Evolutionary conservation across 2,797 vertebrate species (phyloP), one percentile per base, ranked within the genome.

Genomic region (Hypotaenidia philippensis): DNA sequence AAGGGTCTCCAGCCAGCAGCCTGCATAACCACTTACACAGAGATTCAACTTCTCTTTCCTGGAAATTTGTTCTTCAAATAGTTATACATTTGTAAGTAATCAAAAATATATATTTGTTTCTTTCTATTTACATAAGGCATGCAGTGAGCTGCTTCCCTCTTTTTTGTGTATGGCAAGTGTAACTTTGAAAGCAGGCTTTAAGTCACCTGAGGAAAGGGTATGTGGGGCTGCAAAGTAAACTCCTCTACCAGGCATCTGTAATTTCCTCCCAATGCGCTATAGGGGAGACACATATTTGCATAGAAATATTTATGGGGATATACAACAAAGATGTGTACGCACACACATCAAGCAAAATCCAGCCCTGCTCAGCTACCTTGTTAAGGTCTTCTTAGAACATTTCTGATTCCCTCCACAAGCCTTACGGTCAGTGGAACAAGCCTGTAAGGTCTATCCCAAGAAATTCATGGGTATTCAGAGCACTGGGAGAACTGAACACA

Each of bases 301-400:
- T 1, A 60, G 59, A 80, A 87, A n/a, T 75, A 85, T 78, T 89
- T 65, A 52, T 19, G 65, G 93, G 84, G 68, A 85, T 21, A 2
- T 14, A 50, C 36, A 31, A 29, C 65, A 12, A 65, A 21, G 61
- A 47, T 1, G 0, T 45, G 20, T 22, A 45, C 7, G 7, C 31
- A 1, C 31, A 2, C 32, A 1, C 32, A 2, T 17, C 0, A 0
- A 25, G 27, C 50, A 6, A 44, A 44, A 34, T 15, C 53, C 40
- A 31, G 20, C 2, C 4, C 71, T 55, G 38, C 21, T 5, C 25
- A 87, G 57, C 81, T 41, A 11, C 23, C 27, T 41, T 10, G 10
- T 27, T 12, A 3, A 16, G 70, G 60, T 47, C 75, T 81, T 90
- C 71, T 41, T 2, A 31, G 60, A 44, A 13, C 66, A 13, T 14